Conservation (phyloP, 2,113 vertebrate genomes). For the Xiphophorus couchianus region DNA sequence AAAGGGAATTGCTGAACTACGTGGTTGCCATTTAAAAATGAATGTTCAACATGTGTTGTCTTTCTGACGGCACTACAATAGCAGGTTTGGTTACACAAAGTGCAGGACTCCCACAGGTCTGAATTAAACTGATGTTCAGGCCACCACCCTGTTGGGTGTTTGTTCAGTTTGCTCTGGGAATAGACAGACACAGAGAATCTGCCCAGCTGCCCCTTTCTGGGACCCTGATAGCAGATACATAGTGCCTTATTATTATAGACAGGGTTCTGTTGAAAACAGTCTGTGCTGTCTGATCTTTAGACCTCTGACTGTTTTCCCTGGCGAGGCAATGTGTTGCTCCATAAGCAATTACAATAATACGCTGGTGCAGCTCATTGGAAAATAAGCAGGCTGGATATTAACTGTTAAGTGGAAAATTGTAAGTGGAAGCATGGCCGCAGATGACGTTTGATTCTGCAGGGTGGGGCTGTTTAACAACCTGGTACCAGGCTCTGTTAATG, state of each 20-base stretch:
- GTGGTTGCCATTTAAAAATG: not conserved
- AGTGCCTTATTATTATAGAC: conserved; percentile 35
- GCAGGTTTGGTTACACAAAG: conserved; percentile 14
- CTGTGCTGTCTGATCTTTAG: conserved; percentile 55
- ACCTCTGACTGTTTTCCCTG: conserved; percentile 54
- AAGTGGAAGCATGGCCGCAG: conserved; percentile 40
- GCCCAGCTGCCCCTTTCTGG: conserved; percentile 32
- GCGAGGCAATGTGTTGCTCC: conserved; percentile 24
- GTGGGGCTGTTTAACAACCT: conserved; percentile 41
- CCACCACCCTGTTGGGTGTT: conserved; percentile 72
- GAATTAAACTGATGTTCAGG: conserved; percentile 64
- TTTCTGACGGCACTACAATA: conserved; percentile 40
- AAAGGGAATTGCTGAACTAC: not conserved
- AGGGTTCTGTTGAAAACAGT: conserved; percentile 39
- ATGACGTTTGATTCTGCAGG: conserved; percentile 63
- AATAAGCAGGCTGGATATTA: conserved; percentile 45
- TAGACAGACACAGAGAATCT: conserved; percentile 40
- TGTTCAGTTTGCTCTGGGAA: conserved; percentile 61
- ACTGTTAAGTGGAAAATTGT: conserved; percentile 56
- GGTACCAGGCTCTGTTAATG: conserved; percentile 32
- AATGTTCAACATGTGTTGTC: not conserved
- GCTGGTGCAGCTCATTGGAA: conserved; percentile 42
- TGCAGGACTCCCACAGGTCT: conserved; percentile 38
- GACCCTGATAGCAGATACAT: conserved; percentile 48
- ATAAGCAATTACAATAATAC: conserved; percentile 33